Conservation (phyloP, 2,888 invertebrate species). For the Melieria picta region DNA sequence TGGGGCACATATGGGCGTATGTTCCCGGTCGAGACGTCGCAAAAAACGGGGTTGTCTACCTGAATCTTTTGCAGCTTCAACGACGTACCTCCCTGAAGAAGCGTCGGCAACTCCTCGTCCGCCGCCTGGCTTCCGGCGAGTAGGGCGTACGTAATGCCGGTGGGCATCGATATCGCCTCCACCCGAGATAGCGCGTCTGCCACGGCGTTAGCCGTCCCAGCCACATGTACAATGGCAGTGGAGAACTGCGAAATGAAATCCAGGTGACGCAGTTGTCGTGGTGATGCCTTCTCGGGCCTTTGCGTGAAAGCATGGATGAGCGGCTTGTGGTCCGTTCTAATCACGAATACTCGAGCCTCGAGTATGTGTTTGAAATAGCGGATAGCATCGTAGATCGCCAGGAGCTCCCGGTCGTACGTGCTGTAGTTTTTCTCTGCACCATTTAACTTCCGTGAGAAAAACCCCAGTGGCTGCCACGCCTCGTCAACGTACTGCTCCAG, state of each 20-base stretch:
- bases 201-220: not conserved
- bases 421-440: conserved; percentile 6
- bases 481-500: conserved; percentile 37
- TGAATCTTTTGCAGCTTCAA: too few relatives aligned
- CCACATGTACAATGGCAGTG: not conserved
- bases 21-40: too few relatives aligned
- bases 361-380: not conserved
- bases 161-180: not conserved
- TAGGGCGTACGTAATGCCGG: not conserved
- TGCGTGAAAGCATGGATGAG: conserved; percentile 8
- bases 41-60: too few relatives aligned
- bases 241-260: conserved; percentile 1
- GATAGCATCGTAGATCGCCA: not conserved
- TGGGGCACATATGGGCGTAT: too few relatives aligned
- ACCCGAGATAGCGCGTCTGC: conserved; percentile 8
- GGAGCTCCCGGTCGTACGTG: conserved; percentile 5
- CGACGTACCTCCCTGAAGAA: too few relatives aligned
- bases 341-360: not conserved
- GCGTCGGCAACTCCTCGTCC: too few relatives aligned
- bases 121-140: too few relatives aligned
- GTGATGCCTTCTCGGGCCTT: not conserved
- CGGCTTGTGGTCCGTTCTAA: not conserved
- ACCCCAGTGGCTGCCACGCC: conserved; percentile 35
- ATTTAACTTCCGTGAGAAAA: conserved; percentile 55
- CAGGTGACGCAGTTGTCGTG: conserved; percentile 1